Evolutionary conservation across 2,888 invertebrate species (phyloP).

Genomic region (Andrena trimmerana): DNA sequence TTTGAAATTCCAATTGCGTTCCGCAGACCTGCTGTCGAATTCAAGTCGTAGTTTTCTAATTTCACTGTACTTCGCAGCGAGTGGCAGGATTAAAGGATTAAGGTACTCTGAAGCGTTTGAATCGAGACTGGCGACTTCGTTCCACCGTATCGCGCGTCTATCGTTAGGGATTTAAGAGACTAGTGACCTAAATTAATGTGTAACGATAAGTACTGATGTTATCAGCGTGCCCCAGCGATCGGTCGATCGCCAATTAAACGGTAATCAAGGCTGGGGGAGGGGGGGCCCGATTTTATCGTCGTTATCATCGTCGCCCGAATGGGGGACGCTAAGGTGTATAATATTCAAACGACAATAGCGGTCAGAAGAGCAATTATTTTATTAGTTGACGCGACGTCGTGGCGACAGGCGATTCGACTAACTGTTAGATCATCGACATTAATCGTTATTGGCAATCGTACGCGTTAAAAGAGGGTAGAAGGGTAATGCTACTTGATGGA

Average conservation of each 20-base stretch:
- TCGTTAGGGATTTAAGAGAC: conserved; percentile 5
- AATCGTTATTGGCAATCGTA: conserved; percentile 27
- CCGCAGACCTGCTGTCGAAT: too few species aligned
- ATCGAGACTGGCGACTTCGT: conserved; percentile 19
- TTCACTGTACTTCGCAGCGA: background rate
- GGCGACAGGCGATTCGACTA: conserved; percentile 20
- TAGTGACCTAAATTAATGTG: conserved; percentile 38
- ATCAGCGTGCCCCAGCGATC: background rate
- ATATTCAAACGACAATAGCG: conserved; percentile 55
- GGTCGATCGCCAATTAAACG: conserved; percentile 34
- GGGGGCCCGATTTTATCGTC: conserved; percentile 16
- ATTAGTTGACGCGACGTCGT: conserved; percentile 18
- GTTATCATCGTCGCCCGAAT: background rate
- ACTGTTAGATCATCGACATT: conserved; percentile 19
- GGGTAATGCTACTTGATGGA: background rate
- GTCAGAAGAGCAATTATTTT: conserved; percentile 33
- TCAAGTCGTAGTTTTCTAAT: background rate
- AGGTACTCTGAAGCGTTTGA: background rate
- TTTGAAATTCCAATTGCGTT: too few species aligned
- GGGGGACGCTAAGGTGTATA: background rate
- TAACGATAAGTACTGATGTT: conserved; percentile 13
- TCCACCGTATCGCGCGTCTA: conserved; percentile 8
- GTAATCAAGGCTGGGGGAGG: background rate
- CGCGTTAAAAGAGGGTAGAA: background rate
- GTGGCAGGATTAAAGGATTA: conserved; percentile 15